Percentiles rank a stretch among this genome's conserved stretches.
Evolutionary conservation across 2,113 vertebrate genomes (phyloP).

Genomic region (Cervus canadensis): DNA sequence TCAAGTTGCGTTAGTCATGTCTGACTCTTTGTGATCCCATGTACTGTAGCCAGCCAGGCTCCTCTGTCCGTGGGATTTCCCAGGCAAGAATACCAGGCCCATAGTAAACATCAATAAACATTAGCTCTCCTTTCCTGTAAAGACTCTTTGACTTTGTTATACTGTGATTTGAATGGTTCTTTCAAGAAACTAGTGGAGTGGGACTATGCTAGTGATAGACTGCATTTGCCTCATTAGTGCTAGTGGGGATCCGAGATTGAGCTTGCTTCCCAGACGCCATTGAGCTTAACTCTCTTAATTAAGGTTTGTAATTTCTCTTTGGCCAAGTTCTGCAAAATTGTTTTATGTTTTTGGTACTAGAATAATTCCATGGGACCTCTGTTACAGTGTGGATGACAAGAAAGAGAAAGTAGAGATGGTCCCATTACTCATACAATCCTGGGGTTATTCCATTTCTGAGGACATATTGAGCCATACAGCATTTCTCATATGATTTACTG

Average conservation of each 20-base stretch:
- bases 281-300: not conserved
- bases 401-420: not conserved
- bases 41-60: not conserved
- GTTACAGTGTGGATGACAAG: not conserved
- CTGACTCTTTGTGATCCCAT: not conserved
- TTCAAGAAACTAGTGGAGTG: not conserved
- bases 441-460: not conserved
- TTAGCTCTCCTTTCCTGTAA: not conserved
- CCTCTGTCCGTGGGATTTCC: not conserved
- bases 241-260: not conserved
- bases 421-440: not conserved
- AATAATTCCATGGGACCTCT: not conserved
- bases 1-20: not conserved
- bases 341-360: not conserved
- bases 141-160: not conserved
- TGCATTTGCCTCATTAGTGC: not conserved
- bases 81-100: not conserved
- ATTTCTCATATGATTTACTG: not conserved
- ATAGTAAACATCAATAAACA: not conserved
- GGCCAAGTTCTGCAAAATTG: not conserved
- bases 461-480: not conserved
- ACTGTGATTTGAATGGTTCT: not conserved
- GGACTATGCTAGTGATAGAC: not conserved
- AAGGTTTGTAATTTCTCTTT: not conserved
- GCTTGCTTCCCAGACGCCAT: not conserved